Conservation (phyloP, 2,113 vertebrate genomes). For the Argyrosomus japonicus region DNA sequence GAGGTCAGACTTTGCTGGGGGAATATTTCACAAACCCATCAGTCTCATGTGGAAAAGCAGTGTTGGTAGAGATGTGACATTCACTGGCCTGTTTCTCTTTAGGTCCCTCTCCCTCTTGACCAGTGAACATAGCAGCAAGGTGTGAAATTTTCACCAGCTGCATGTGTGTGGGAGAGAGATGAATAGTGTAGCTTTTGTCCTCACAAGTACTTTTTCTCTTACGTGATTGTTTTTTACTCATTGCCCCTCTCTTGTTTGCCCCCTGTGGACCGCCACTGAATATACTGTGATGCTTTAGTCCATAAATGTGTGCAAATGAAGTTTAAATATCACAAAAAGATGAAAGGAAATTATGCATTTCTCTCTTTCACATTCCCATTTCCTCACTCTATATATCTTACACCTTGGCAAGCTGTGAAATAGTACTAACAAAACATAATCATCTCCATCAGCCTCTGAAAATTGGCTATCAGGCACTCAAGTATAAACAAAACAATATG, state of each 20-base stretch:
- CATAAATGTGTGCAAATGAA: conserved; percentile 5
- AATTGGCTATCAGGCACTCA: conserved; percentile 43
- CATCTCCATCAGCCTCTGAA: conserved; percentile 35
- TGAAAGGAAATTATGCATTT: not conserved
- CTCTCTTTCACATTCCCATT: conserved; percentile 11
- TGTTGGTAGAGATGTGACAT: conserved; percentile 49
- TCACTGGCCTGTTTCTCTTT: conserved; percentile 25
- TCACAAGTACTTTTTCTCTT: not conserved
- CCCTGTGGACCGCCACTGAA: not conserved
- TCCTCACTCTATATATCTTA: not conserved
- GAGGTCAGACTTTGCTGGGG: conserved; percentile 58
- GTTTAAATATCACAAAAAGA: conserved; percentile 7
- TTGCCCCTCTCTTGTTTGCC: not conserved
- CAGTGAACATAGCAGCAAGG: conserved; percentile 36
- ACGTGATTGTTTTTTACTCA: not conserved
- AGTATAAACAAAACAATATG: conserved; percentile 46
- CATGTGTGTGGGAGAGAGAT: not conserved
- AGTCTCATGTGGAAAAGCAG: conserved; percentile 51
- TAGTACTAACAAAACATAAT: conserved; percentile 44
- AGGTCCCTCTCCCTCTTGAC: conserved; percentile 33
- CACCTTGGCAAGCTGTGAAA: conserved; percentile 37
- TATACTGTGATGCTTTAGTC: not conserved
- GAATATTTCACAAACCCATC: conserved; percentile 65
- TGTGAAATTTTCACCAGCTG: conserved; percentile 13
- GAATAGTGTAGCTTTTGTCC: not conserved